A percentile compares a stretch with the other conserved stretches of the same genome.
Conservation (phyloP, 1,140 invertebrate genomes). For the Epicauta chinensis region DNA sequence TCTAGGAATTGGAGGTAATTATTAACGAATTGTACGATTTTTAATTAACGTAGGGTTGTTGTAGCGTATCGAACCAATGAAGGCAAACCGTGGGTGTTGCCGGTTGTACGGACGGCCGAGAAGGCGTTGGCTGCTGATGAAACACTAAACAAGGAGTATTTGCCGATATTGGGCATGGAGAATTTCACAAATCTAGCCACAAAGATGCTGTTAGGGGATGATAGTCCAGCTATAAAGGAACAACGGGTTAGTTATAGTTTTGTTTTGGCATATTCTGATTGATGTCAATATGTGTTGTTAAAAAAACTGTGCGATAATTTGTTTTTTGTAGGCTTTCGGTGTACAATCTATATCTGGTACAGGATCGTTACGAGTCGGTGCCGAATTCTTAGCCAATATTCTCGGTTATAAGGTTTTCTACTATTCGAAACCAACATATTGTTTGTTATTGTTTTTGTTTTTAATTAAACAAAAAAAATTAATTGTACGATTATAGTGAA, state of each 20-base stretch:
- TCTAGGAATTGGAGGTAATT: constrained; percentile 87
- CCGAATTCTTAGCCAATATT: constrained; percentile 77
- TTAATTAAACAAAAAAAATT: background rate
- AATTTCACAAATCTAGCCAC: constrained; percentile 73
- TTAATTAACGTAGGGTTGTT: too few relatives aligned
- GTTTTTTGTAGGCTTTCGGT: constrained; percentile 69
- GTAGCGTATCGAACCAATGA: constrained; percentile 94
- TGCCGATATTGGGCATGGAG: constrained; percentile 87
- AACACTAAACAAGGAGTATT: constrained; percentile 91
- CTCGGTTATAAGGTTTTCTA: constrained; percentile 79
- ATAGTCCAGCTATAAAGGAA: constrained; percentile 67
- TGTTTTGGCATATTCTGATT: constrained; percentile 1
- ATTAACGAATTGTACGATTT: constrained; percentile 3
- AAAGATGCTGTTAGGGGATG: constrained; percentile 74
- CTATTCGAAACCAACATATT: constrained; percentile 93
- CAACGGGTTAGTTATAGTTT: constrained; percentile 53
- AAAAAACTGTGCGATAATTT: constrained; percentile 3
- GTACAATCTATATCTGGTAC: constrained; percentile 93
- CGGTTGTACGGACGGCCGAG: constrained; percentile 91
- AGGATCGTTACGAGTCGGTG: constrained; percentile 80
- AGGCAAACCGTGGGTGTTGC: constrained; percentile 94
- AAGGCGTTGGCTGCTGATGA: constrained; percentile 71
- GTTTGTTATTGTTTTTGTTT: constrained; percentile 48
- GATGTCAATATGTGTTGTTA: constrained; percentile 1
- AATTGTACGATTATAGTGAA: constrained; percentile 62